These are phyloP conservation scores for Watsonalla cultraria DNA, from an alignment of 2,888 invertebrate species.

Conservation along the genomic window DNA sequence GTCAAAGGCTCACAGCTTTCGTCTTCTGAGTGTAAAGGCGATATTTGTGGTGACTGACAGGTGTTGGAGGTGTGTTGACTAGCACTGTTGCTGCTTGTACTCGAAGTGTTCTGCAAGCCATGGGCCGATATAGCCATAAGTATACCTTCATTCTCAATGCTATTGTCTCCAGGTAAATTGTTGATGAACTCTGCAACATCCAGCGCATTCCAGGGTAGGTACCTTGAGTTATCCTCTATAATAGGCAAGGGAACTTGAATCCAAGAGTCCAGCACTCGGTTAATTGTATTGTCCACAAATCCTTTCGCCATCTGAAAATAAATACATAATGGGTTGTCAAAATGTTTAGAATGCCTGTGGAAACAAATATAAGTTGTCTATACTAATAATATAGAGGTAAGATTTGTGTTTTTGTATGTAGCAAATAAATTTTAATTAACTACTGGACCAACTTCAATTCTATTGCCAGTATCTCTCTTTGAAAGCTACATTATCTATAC, in stretches of 20 bases:
- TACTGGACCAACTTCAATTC: too few relatives aligned
- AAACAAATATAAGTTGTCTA: too few relatives aligned
- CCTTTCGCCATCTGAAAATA: constrained; percentile 78
- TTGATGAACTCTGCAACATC: constrained; percentile 76
- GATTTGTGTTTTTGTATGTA: too few relatives aligned
- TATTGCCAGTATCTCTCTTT: too few relatives aligned
- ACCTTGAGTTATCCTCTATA: constrained; percentile 49
- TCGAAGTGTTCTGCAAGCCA: constrained; percentile 76
- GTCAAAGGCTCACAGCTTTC: constrained; percentile 17
- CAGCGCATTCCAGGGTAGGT: constrained; percentile 60
- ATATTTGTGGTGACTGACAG: constrained; percentile 30
- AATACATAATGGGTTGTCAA: too few relatives aligned
- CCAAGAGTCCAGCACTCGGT: constrained; percentile 81
- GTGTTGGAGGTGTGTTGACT: constrained; percentile 16
- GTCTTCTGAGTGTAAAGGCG: constrained; percentile 39
- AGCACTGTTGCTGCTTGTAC: constrained; percentile 32
- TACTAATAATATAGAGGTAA: too few relatives aligned
- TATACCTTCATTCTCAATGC: constrained; percentile 84
- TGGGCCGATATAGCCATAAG: constrained; percentile 86
- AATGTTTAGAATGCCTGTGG: too few relatives aligned
- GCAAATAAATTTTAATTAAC: too few relatives aligned
- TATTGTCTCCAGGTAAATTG: constrained; percentile 74
- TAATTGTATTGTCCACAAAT: constrained; percentile 84
- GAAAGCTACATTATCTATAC: too few relatives aligned
- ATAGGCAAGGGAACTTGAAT: constrained; percentile 67